Conservation (phyloP, 2,888 invertebrate species). For the Trichopria drosophilae region DNA sequence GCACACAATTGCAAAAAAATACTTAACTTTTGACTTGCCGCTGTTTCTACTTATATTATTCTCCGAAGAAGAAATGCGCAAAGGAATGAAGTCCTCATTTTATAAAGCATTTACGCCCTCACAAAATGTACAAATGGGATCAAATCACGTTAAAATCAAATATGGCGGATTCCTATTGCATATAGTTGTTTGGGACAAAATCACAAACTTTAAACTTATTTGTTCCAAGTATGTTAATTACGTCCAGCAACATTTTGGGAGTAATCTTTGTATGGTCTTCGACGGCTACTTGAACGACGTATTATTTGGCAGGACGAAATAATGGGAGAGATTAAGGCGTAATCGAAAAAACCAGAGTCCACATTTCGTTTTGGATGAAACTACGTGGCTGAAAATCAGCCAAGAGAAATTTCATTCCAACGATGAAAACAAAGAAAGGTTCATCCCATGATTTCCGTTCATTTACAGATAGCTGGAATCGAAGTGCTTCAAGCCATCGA, state of each 20-base stretch:
- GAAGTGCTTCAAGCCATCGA: slow-evolving; percentile 49
- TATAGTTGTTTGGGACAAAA: background rate
- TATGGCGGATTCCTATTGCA: slow-evolving; percentile 39
- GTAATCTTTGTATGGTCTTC: slow-evolving; percentile 23
- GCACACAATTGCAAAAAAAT: too few relatives aligned
- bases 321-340: slow-evolving; percentile 50
- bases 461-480: slow-evolving; percentile 49
- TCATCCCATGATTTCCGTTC: slow-evolving; percentile 48
- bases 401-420: slow-evolving; percentile 36
- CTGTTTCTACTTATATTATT: slow-evolving; percentile 5
- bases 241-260: slow-evolving; percentile 23
- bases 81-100: slow-evolving; percentile 2
- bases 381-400: slow-evolving; percentile 44
- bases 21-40: background rate
- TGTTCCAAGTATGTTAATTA: slow-evolving; percentile 38
- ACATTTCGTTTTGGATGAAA: slow-evolving; percentile 50
- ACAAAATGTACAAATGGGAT: background rate
- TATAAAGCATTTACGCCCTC: slow-evolving; percentile 2
- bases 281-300: slow-evolving; percentile 44
- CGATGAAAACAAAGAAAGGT: slow-evolving; percentile 36
- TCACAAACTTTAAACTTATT: background rate
- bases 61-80: slow-evolving; percentile 10
- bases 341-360: slow-evolving; percentile 50
- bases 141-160: slow-evolving; percentile 27
- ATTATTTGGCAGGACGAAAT: slow-evolving; percentile 49